Percentiles rank a stretch among this genome's conserved stretches.
Conservation (phyloP, 2,797 vertebrate species). For the Sebastes nivosus region DNA sequence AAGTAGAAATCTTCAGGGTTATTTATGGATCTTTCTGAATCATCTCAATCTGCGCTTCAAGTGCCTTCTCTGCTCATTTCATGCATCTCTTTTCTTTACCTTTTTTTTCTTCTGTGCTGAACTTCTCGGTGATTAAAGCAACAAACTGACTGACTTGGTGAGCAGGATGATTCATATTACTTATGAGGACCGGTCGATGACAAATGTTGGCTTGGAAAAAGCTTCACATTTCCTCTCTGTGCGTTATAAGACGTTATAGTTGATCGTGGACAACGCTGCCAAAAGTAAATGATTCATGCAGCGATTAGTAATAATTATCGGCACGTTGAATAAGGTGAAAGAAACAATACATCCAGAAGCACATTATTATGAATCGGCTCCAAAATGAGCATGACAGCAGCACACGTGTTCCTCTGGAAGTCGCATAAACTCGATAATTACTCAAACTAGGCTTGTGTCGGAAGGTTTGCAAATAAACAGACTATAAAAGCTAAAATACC, state of each 20-base stretch:
- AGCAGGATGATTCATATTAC: constrained; percentile 7
- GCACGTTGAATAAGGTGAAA: background rate
- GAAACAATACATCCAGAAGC: background rate
- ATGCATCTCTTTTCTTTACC: constrained; percentile 17
- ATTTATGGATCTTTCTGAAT: constrained; percentile 70
- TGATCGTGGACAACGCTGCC: background rate
- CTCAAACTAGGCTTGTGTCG: constrained; percentile 47
- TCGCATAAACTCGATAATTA: constrained; percentile 64
- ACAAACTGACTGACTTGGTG: background rate
- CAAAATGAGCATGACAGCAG: constrained; percentile 41
- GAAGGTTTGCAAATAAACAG: constrained; percentile 55
- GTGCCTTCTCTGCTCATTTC: constrained; percentile 46
- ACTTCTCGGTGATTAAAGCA: constrained; percentile 18
- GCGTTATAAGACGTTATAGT: background rate
- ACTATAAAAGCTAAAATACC: constrained; percentile 52
- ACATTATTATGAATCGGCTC: constrained; percentile 21
- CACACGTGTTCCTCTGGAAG: constrained; percentile 39
- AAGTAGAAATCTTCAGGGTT: constrained; percentile 69
- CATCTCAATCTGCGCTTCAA: constrained; percentile 62
- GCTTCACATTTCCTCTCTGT: constrained; percentile 23
- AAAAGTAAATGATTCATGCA: constrained; percentile 1
- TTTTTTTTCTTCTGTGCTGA: constrained; percentile 2
- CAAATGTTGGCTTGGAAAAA: constrained; percentile 23
- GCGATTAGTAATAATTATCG: background rate
- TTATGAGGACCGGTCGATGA: constrained; percentile 8